These are phyloP conservation scores for Lepetodrilus schrolli DNA, from an alignment of 2,888 invertebrate genomes.

Conservation along the genomic window DNA sequence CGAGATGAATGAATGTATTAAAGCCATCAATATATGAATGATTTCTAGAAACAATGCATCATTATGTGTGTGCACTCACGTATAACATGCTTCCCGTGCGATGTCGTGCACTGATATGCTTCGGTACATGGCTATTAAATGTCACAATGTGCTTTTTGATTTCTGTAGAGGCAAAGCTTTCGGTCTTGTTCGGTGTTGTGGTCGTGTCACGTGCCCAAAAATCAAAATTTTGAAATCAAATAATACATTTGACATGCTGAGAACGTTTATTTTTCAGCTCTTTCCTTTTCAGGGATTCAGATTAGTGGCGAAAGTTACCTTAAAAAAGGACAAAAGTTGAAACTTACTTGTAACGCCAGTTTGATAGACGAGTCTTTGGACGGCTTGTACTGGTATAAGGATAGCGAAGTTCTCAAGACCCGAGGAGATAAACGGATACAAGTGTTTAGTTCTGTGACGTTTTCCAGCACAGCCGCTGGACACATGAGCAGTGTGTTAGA, in stretches of 20 bases:
- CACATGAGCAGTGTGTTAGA: slow-evolving; percentile 50
- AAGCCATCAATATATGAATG: no score
- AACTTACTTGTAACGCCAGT: slow-evolving; percentile 50
- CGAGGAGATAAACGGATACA: slow-evolving; percentile 39
- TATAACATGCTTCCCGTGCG: no score
- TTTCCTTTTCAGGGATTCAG: slow-evolving; percentile 40
- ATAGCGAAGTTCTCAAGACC: neutral
- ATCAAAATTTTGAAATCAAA: neutral
- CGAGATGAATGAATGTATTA: no score
- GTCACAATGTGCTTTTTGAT: no score
- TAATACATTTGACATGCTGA: slow-evolving; percentile 8
- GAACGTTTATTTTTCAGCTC: slow-evolving; percentile 28
- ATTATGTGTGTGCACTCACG: no score
- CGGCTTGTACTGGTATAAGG: slow-evolving; percentile 41
- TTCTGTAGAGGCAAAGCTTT: no score
- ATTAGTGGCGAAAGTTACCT: slow-evolving; percentile 44
- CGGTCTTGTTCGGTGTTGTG: slow-evolving; percentile 13
- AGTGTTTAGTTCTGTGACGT: slow-evolving; percentile 46
- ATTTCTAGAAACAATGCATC: no score
- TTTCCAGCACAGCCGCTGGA: slow-evolving; percentile 36
- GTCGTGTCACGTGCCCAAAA: neutral
- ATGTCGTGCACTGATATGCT: no score
- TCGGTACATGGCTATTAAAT: no score
- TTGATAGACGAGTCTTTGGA: slow-evolving; percentile 40
- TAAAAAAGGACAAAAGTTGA: slow-evolving; percentile 44